phyloP scores from a whole-genome alignment of 2,888 invertebrate genomes.

The Prenolepis imparis region DNA sequence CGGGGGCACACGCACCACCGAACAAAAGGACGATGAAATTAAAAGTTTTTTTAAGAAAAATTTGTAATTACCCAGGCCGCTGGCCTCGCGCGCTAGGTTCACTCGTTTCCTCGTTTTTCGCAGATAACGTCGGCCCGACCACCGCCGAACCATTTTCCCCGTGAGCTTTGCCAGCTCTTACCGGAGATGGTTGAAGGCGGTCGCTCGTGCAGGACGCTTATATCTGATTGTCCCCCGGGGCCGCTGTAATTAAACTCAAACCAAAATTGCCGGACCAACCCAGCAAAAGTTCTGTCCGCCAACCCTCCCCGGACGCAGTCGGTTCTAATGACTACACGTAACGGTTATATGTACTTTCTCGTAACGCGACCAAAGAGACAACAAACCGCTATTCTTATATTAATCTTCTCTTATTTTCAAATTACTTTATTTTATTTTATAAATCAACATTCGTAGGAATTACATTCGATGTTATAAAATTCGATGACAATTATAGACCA shows the following conservation, averaged over 20 bases:
- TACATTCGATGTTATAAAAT: background rate
- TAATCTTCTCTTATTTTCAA: background rate
- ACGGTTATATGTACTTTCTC: slow-evolving; percentile 61
- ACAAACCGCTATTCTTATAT: background rate
- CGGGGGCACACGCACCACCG: slow-evolving; percentile 38
- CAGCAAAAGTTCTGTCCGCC: slow-evolving; percentile 74
- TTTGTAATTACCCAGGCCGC: slow-evolving; percentile 77
- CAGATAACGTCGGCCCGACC: slow-evolving; percentile 69
- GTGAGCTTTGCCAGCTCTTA: slow-evolving; percentile 66
- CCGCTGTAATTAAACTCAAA: slow-evolving; percentile 81
- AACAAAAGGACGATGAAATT: slow-evolving; percentile 69
- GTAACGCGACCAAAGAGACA: background rate
- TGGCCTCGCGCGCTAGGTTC: slow-evolving; percentile 56
- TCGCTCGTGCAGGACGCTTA: slow-evolving; percentile 74
- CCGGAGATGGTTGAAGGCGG: slow-evolving; percentile 71
- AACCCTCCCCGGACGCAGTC: slow-evolving; percentile 54
- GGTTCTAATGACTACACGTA: slow-evolving; percentile 65
- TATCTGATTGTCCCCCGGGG: slow-evolving; percentile 80
- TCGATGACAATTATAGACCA: background rate
- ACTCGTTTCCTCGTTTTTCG: slow-evolving; percentile 67
- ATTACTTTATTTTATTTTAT: background rate
- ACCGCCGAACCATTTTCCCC: slow-evolving; percentile 71
- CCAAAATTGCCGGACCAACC: slow-evolving; percentile 77
- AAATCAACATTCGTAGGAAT: background rate
- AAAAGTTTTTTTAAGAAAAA: slow-evolving; percentile 81